phyloP scores from a whole-genome alignment of 2,113 vertebrate species.

The Onychostruthus taczanowskii region DNA sequence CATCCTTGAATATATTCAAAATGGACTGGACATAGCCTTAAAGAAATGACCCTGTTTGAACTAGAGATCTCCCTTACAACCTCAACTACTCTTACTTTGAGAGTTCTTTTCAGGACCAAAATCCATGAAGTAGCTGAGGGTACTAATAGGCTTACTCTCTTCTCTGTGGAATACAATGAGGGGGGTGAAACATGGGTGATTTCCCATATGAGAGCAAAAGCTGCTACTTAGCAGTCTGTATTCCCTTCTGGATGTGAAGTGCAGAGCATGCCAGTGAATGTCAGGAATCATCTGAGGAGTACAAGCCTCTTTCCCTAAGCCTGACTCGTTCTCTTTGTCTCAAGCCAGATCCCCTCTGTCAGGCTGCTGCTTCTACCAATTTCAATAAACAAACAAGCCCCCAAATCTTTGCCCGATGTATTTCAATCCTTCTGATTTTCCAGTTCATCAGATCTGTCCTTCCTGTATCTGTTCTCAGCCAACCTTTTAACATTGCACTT shows the following conservation, averaged over 20 bases:
- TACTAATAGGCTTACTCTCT: not conserved
- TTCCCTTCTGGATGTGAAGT: not conserved
- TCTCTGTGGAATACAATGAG: not conserved
- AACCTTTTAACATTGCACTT: not conserved
- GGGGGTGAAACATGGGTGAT: not conserved
- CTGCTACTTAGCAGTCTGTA: not conserved
- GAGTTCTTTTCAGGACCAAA: not conserved
- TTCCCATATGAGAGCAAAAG: not conserved
- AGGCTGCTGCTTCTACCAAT: not conserved
- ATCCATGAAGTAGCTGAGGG: not conserved
- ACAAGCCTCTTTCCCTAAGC: not conserved
- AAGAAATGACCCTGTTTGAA: not conserved
- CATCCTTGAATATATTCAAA: not conserved
- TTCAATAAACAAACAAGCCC: not conserved
- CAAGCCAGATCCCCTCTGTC: not conserved
- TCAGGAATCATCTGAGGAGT: not conserved
- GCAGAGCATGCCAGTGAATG: not conserved
- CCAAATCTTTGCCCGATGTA: not conserved
- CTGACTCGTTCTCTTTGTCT: not conserved
- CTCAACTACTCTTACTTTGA: not conserved
- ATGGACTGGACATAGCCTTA: not conserved
- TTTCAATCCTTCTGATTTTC: not conserved
- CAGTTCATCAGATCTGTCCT: not conserved
- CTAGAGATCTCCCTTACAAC: not conserved
- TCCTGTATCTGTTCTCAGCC: not conserved